Conservation (phyloP, 2,113 vertebrate species). For the Argyrosomus japonicus region DNA sequence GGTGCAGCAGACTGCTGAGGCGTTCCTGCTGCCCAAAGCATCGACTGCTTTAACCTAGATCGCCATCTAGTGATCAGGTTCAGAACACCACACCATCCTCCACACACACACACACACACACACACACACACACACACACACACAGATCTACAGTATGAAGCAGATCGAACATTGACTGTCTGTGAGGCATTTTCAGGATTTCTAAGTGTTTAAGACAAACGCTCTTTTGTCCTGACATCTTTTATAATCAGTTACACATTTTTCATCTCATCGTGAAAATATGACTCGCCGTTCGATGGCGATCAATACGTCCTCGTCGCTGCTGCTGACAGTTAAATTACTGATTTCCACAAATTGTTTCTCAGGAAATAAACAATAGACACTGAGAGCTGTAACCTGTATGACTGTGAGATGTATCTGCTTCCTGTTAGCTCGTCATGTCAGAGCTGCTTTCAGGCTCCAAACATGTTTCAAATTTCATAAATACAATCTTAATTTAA, state of each 20-base stretch:
- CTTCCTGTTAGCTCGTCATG: neutral
- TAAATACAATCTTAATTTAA: neutral
- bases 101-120: neutral
- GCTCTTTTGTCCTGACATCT: neutral
- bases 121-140: too few relatives aligned
- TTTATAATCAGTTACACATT: constrained; percentile 3
- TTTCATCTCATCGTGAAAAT: neutral
- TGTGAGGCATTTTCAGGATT: neutral
- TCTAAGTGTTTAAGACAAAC: neutral
- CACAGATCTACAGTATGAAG: too few relatives aligned
- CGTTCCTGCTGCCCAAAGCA: neutral
- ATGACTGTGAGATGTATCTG: neutral
- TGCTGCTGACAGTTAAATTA: constrained; percentile 25
- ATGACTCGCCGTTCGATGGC: neutral
- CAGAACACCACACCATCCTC: neutral
- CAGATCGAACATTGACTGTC: too few relatives aligned
- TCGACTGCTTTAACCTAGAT: constrained; percentile 75
- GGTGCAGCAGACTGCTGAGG: constrained; percentile 49
- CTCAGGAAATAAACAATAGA: constrained; percentile 19
- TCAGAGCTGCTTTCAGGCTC: neutral
- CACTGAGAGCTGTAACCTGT: neutral
- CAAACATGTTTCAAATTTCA: neutral
- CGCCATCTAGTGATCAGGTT: constrained; percentile 76
- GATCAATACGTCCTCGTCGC: constrained; percentile 20
- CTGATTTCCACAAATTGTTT: constrained; percentile 19